phyloP scores from a whole-genome alignment of 2,113 vertebrate genomes.

The Megaleporinus macrocephalus region DNA sequence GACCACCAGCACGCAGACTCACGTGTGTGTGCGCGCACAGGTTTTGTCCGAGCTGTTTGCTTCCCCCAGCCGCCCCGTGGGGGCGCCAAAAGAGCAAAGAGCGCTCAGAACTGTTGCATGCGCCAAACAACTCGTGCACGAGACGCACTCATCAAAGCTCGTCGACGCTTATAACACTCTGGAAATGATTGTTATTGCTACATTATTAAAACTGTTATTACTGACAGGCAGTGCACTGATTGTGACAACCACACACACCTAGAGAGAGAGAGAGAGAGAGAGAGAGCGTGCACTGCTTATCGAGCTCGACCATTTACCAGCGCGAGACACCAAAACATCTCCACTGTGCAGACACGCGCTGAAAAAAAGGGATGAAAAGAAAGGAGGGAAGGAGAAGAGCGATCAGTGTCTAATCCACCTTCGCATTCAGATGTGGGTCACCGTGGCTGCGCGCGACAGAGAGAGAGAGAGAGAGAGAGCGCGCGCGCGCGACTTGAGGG shows the following conservation, averaged over 20 bases:
- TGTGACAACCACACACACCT: too few relatives aligned
- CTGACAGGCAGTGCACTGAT: neutral
- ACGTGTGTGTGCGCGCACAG: neutral
- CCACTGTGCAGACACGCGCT: neutral
- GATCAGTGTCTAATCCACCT: neutral
- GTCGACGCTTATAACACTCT: constrained; percentile 28
- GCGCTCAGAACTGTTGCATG: constrained; percentile 49
- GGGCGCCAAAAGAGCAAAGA: constrained; percentile 81
- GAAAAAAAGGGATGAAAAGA: neutral
- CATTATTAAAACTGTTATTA: too few relatives aligned
- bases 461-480: too few relatives aligned
- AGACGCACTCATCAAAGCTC: constrained; percentile 48
- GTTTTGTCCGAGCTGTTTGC: neutral
- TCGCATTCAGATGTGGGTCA: neutral
- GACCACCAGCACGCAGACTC: neutral
- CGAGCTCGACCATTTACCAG: too few relatives aligned
- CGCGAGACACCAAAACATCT: too few relatives aligned
- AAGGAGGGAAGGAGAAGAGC: neutral
- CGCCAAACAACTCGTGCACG: constrained; percentile 11
- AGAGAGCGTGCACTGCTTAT: neutral
- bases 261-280: neutral
- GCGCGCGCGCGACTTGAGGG: neutral
- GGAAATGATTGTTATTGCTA: too few relatives aligned
- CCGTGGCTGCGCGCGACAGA: neutral
- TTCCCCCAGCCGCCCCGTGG: constrained; percentile 70